Evolutionary conservation across 2,888 invertebrate genomes (phyloP).

Genomic region (Incurvaria masculella): DNA sequence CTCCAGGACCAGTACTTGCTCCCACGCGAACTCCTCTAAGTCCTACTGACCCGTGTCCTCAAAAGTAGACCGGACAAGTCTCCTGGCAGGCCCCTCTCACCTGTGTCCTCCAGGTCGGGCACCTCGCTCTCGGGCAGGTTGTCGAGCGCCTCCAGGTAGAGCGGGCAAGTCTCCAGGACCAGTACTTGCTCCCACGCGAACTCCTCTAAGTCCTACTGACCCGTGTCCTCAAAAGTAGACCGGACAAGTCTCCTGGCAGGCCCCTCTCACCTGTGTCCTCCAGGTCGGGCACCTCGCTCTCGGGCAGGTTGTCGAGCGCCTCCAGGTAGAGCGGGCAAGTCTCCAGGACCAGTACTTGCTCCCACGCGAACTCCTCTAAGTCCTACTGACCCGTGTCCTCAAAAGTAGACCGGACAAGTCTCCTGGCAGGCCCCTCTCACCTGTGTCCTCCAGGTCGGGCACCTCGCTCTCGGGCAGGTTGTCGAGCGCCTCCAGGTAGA

Average conservation of each 20-base stretch:
- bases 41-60: constrained; percentile 13
- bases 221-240: constrained; percentile 13
- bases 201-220: constrained; percentile 12
- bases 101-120: too few species aligned
- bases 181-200: too few species aligned
- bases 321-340: constrained; percentile 12
- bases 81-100: too few species aligned
- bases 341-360: too few species aligned
- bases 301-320: constrained; percentile 14
- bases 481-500: constrained; percentile 13
- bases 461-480: constrained; percentile 14
- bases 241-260: constrained; percentile 14
- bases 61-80: constrained; percentile 11
- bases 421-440: too few species aligned
- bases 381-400: constrained; percentile 13
- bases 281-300: constrained; percentile 15
- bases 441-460: too few species aligned
- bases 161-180: constrained; percentile 13
- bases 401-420: constrained; percentile 11
- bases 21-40: constrained; percentile 14
- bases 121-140: constrained; percentile 14
- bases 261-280: too few species aligned
- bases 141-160: constrained; percentile 13
- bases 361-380: constrained; percentile 14
- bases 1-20: too few species aligned